Evolutionary conservation across 2,888 invertebrate species (phyloP).

Genomic region (Alitta virens): DNA sequence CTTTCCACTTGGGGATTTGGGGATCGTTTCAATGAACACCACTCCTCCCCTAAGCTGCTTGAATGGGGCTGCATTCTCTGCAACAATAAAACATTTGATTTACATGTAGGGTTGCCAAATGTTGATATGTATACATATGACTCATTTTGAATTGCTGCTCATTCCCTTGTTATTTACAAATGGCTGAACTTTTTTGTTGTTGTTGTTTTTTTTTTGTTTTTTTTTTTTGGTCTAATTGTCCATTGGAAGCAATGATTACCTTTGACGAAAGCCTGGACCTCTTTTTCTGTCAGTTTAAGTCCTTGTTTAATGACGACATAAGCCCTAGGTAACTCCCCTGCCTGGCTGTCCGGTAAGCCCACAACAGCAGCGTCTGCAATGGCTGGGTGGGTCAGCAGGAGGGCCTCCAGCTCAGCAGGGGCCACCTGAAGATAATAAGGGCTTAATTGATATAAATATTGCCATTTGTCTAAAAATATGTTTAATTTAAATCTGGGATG

Average conservation of each 20-base stretch:
- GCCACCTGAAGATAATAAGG: conserved; percentile 69
- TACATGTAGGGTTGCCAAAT: no score
- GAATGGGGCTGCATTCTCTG: conserved; percentile 3
- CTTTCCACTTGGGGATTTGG: conserved; percentile 14
- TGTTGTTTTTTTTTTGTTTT: no score
- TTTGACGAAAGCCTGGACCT: conserved; percentile 37
- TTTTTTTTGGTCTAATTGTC: no score
- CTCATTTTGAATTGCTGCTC: no score
- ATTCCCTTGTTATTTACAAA: no score
- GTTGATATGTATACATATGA: no score
- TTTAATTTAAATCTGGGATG: no score
- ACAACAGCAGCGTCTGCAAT: conserved; percentile 78
- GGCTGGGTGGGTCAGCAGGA: conserved; percentile 69
- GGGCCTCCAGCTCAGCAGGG: conserved; percentile 80
- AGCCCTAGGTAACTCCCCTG: conserved; percentile 75
- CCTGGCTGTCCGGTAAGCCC: conserved; percentile 61
- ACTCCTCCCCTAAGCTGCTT: conserved; percentile 18
- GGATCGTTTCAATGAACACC: conserved; percentile 7
- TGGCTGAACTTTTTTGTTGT: no score
- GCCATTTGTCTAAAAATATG: no score
- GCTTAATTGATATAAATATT: no score
- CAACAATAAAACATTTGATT: no score
- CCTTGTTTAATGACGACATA: conserved; percentile 65
- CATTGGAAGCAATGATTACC: conserved; percentile 1
- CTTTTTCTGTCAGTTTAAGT: conserved; percentile 59